These are phyloP conservation scores for Papilio demoleus DNA, from an alignment of 2,888 invertebrate genomes.

Conservation along the genomic window DNA sequence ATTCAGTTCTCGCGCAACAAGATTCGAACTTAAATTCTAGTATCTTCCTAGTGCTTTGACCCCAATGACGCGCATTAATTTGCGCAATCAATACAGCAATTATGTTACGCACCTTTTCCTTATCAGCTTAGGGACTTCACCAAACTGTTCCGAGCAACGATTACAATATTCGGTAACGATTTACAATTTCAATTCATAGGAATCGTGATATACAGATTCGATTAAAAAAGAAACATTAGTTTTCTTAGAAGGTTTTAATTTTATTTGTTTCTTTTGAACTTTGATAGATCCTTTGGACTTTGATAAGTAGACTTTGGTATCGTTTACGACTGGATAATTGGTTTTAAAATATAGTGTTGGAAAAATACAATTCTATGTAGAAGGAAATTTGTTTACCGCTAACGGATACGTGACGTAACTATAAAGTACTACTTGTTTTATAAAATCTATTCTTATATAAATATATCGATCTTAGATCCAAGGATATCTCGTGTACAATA, in stretches of 20 bases:
- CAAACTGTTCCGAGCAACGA: background rate
- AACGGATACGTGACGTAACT: background rate
- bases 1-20: too few species aligned
- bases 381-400: background rate
- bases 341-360: background rate
- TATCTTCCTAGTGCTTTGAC: background rate
- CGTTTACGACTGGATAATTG: background rate
- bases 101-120: background rate
- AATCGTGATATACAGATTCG: background rate
- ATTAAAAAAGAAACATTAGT: background rate
- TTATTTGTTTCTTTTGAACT: too few species aligned
- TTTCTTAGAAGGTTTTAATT: background rate
- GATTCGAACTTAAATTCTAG: background rate
- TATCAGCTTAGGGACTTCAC: conserved; percentile 4
- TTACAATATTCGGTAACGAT: background rate
- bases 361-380: background rate
- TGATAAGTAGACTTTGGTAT: background rate
- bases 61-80: background rate
- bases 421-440: background rate
- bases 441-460: background rate
- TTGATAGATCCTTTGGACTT: too few species aligned
- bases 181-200: background rate
- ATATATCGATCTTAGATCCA: background rate
- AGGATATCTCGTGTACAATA: background rate
- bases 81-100: background rate